Conservation (phyloP, 2,888 invertebrate species). For the Willowsia nigromaculata region DNA sequence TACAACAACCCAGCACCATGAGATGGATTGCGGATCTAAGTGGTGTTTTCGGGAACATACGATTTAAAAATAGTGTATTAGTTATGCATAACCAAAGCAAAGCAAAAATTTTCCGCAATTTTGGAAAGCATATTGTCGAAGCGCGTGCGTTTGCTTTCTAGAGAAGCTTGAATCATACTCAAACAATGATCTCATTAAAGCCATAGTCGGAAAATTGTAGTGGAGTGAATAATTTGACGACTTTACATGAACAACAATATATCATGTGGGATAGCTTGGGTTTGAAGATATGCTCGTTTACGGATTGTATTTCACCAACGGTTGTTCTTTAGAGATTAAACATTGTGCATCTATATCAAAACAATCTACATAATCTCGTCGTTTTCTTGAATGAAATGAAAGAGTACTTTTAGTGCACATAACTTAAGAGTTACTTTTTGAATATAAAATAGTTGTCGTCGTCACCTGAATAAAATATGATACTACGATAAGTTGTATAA, state of each 20-base stretch:
- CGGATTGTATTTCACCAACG: constrained; percentile 32
- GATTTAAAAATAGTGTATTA: too few species aligned
- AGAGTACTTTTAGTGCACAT: background rate
- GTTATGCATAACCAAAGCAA: too few species aligned
- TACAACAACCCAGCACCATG: background rate
- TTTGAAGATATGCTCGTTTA: background rate
- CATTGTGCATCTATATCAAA: background rate
- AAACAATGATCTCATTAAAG: too few species aligned
- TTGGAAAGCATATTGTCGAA: too few species aligned
- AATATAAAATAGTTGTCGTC: background rate
- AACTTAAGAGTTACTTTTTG: background rate
- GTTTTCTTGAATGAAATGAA: too few species aligned
- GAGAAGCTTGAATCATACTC: too few species aligned
- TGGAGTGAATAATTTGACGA: constrained; percentile 21
- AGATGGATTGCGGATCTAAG: background rate
- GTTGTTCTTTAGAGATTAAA: constrained; percentile 2
- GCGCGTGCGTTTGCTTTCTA: too few species aligned
- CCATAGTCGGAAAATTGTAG: too few species aligned
- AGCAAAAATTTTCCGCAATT: too few species aligned
- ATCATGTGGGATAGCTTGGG: constrained; percentile 21
- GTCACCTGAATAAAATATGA: background rate
- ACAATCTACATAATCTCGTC: too few species aligned
- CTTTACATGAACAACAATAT: constrained; percentile 7
- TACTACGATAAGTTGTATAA: background rate
- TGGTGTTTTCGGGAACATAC: background rate